Conservation (phyloP, 2,888 invertebrate genomes). For the Pachliopta kotzebuea region DNA sequence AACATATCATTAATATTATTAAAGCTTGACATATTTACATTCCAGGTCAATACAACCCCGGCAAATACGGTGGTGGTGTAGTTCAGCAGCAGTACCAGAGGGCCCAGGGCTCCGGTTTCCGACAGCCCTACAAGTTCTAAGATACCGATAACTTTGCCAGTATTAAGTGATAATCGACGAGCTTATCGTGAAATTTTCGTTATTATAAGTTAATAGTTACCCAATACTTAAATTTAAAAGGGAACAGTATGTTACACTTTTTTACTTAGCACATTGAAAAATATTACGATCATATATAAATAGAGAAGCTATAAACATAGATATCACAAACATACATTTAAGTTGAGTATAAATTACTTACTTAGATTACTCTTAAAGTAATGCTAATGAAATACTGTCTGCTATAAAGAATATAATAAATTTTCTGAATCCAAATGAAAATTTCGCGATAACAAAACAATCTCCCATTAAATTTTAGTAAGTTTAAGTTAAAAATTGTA, state of each 20-base stretch:
- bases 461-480: constrained; percentile 8
- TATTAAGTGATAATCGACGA: constrained; percentile 30
- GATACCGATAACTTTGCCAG: constrained; percentile 27
- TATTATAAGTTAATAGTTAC: not conserved
- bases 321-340: too few relatives aligned
- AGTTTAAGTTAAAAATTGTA: constrained; percentile 12
- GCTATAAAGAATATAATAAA: too few relatives aligned
- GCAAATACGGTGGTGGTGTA: constrained; percentile 59
- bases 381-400: too few relatives aligned
- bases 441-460: constrained; percentile 6
- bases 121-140: constrained; percentile 70
- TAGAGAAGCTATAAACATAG: too few relatives aligned
- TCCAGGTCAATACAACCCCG: constrained; percentile 74
- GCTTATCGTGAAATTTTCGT: constrained; percentile 8
- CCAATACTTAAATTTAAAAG: not conserved
- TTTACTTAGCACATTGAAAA: not conserved
- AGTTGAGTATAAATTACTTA: too few relatives aligned
- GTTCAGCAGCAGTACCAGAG: constrained; percentile 49
- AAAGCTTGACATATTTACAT: too few relatives aligned
- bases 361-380: too few relatives aligned
- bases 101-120: constrained; percentile 61
- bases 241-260: not conserved
- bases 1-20: too few relatives aligned
- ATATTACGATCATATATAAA: not conserved
- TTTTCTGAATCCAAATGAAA: constrained; percentile 8